Evolutionary conservation across 2,888 invertebrate genomes (phyloP).

Genomic region (Campoplex capitator): DNA sequence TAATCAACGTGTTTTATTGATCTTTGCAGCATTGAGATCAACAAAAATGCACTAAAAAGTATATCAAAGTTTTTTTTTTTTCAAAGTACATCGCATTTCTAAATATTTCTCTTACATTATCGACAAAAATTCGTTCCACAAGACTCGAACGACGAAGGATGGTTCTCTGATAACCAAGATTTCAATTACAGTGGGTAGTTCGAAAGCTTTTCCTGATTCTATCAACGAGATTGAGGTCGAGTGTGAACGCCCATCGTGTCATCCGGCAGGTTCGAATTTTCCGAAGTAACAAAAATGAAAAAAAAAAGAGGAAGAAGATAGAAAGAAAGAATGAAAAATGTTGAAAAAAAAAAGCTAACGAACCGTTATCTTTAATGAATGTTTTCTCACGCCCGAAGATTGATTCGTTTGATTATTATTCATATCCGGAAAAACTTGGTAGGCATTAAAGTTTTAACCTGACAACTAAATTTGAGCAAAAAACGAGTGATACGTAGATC

Average conservation of each 20-base stretch:
- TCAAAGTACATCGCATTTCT: background rate
- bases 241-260: background rate
- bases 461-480: constrained; percentile 33
- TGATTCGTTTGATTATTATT: constrained; percentile 25
- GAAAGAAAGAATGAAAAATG: background rate
- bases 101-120: background rate
- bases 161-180: background rate
- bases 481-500: background rate
- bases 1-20: background rate
- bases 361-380: background rate
- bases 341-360: background rate
- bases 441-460: background rate
- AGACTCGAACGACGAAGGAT: too few species aligned
- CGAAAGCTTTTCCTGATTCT: background rate
- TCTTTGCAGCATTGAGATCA: background rate
- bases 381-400: constrained; percentile 25
- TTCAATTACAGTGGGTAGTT: background rate
- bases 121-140: too few species aligned
- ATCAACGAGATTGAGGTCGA: background rate
- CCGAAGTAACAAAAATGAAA: too few species aligned
- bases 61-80: background rate
- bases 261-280: background rate
- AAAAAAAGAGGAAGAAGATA: background rate
- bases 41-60: background rate
- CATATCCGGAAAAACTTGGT: constrained; percentile 24